A percentile compares a stretch with the other conserved stretches of the same genome.
Evolutionary conservation across 2,888 invertebrate species (phyloP).

Genomic region (Pachycephus smyrnensis): DNA sequence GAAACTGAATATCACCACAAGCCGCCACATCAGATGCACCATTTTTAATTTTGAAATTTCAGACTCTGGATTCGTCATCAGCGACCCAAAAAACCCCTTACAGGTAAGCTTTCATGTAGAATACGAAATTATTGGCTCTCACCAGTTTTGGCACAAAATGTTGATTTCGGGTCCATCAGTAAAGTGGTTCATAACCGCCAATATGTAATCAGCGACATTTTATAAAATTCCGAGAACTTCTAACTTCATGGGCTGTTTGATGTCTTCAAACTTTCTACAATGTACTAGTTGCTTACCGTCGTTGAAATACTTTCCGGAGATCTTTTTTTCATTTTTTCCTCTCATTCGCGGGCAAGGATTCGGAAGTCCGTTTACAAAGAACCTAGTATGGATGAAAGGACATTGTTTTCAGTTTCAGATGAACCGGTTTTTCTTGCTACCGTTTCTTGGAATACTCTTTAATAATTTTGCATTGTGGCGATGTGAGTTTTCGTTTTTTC

Average conservation of each 20-base stretch:
- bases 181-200: too few relatives aligned
- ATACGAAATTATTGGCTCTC: too few relatives aligned
- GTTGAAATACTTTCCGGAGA: not conserved
- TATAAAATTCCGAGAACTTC: not conserved
- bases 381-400: not conserved
- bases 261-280: not conserved
- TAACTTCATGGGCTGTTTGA: not conserved
- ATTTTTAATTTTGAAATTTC: too few relatives aligned
- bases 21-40: too few relatives aligned
- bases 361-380: not conserved
- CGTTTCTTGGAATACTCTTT: not conserved
- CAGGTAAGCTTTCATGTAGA: too few relatives aligned
- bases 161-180: too few relatives aligned
- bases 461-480: not conserved
- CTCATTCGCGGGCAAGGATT: not conserved
- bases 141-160: too few relatives aligned
- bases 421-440: not conserved
- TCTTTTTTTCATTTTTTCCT: not conserved
- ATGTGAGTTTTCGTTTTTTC: not conserved
- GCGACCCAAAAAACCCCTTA: too few relatives aligned
- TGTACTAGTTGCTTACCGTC: not conserved
- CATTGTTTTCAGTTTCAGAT: not conserved
- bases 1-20: too few relatives aligned
- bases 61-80: too few relatives aligned
- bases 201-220: not conserved